Base-by-base conservation (phyloP, 2,797 vertebrate genomes). In the Diplodus puntazzo region DNA sequence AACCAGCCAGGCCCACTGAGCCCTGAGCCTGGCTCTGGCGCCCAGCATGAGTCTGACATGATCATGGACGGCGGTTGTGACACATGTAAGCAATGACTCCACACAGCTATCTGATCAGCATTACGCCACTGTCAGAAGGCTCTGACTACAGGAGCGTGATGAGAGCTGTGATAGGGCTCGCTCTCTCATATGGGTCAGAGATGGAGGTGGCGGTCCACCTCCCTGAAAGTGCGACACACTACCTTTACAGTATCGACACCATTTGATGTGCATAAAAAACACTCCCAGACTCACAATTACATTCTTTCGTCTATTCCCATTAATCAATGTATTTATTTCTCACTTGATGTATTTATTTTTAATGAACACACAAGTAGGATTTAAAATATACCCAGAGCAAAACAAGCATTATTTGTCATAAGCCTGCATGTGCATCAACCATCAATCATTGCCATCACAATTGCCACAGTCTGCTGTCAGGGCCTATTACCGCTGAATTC, bases 401-500 rank as follows among this genome's bases (percentile, higher is more conserved):
- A 92, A 93, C 69, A 84, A 85, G 81, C 84, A 89, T 93, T 90
- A 93, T 94, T 95, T 92, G 88, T 92, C 91, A 92, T 90, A 88
- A 92, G 91, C 83, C 90, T 64, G 91, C 76, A 86, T 90, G 91
- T 89, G 88, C 90, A 95, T 94, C 93, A 95, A 90, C 93, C 93
- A 95, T 96, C 95, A 95, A 94, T 95, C 95, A 94, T 90, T 77
- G 85, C 87, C 92, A 95, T 96, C 95, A 95, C 89, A 94, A 91
- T 91, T 91, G 92, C 94, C 92, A 92, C 92, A 89, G 91, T 95
- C 89, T 94, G 93, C 92, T 95, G 95, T 95, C 93, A 92, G 90
- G 84, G 91, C 93, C 94, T 94, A 95, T 95, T 95, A 96, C 93
- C 71, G 87, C 93, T 94, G 94, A 95, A 96, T 95, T 94, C 92